Base-by-base conservation (phyloP, 2,888 invertebrate species). In the Parnassius smintheus region DNA sequence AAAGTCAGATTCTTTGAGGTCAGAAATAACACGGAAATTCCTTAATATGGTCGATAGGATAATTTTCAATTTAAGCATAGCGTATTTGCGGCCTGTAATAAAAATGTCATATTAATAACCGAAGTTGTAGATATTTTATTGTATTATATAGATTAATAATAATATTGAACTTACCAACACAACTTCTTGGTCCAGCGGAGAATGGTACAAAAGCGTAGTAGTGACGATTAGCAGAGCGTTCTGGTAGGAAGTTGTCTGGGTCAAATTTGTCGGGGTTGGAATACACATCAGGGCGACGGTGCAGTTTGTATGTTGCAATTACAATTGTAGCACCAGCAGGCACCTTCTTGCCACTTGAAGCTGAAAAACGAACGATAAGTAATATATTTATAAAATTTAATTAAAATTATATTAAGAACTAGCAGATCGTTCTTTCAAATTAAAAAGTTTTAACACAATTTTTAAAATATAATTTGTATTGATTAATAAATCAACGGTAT, bases 211-310 rank as follows among this genome's bases (percentile, higher is more conserved):
- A 96, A 4, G 96, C 94, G 79, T 96, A 96, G 77, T 96, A 96
- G 77, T 97, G 96, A 65, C 97, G 93, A 72, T 94, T 94, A 56
- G 95, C 94, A 66, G 94, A 95, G 69, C 93, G 94, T 76, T 97
- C 97, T 0, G 96, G 95, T 68, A 96, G 90, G 92, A 97, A 97
- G 80, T 97, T 95, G 82, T 97, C 97, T 1, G 97, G 97, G 87
- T 97, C 93, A 79, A 96, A 97, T 67, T 90, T 92, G 52, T 94
- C 91, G 0, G 97, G 96, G 82, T 97, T 95, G 9, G 95, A 94
- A 84, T 96, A 97, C 57, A 94, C 92, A 69, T 95, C 94, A 1
- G 93, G 87, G 69, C 95, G 93, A 62, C 96, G 94, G 81, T 97
- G 97, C 59, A 96, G 81, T 73, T 94, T 93, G 76, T 91, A 94